Evolutionary conservation across 2,113 vertebrate species (phyloP).

Genomic region (Tachysurus fulvidraco): DNA sequence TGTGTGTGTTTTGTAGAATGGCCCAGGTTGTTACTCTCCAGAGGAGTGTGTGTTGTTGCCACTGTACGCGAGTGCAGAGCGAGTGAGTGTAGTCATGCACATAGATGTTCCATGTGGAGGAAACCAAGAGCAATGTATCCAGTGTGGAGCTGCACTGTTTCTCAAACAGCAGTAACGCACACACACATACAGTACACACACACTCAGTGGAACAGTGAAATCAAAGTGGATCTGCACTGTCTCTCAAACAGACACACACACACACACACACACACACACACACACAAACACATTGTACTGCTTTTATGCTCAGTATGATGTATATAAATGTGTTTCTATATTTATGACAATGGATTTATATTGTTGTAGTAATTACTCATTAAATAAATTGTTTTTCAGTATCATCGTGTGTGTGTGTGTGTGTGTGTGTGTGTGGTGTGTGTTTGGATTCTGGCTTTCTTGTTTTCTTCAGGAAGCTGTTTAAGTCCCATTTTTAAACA

Average conservation of each 20-base stretch:
- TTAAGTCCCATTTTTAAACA: not conserved
- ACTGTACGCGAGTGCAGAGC: constrained; percentile 84
- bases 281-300: not conserved
- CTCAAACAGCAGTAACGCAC: constrained; percentile 82
- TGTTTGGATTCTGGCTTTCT: not conserved
- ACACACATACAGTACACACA: constrained; percentile 5
- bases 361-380: not conserved
- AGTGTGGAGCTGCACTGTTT: constrained; percentile 91
- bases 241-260: constrained; percentile 71
- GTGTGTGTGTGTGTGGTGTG: not conserved
- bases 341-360: not conserved
- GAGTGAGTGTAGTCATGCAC: constrained; percentile 86
- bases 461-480: not conserved
- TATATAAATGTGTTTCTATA: not conserved
- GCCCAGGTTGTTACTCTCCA: constrained; percentile 73
- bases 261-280: constrained; percentile 9
- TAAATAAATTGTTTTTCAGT: not conserved
- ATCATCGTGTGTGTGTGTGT: not conserved
- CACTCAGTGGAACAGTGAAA: constrained; percentile 80
- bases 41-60: constrained; percentile 90
- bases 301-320: not conserved
- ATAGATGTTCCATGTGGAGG: constrained; percentile 86
- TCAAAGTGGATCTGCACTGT: constrained; percentile 90
- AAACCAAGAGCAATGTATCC: constrained; percentile 88
- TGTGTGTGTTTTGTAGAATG: constrained; percentile 67